These are phyloP conservation scores for Epirrhoe tristata DNA, from an alignment of 2,888 invertebrate species.

Conservation along the genomic window DNA sequence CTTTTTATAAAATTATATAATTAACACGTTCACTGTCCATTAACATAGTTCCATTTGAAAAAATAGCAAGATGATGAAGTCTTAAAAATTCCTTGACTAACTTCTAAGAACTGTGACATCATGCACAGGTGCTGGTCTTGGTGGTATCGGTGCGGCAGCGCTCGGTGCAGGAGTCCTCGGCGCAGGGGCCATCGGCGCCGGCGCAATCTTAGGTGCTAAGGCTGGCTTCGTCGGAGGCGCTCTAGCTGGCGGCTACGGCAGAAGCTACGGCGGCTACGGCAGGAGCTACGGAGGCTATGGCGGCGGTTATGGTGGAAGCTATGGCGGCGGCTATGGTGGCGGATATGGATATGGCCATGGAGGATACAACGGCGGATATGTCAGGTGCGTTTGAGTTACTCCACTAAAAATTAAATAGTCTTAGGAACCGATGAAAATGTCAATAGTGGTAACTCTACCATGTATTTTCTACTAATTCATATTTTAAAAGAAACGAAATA, in stretches of 20 bases:
- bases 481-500: too few relatives aligned
- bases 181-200: constrained; percentile 59
- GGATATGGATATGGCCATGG: too few relatives aligned
- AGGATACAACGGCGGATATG: constrained; percentile 16
- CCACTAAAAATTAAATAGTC: background rate
- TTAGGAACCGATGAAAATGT: background rate
- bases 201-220: constrained; percentile 63
- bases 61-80: too few relatives aligned
- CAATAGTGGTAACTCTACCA: background rate
- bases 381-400: constrained; percentile 42
- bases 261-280: constrained; percentile 53
- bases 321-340: constrained; percentile 44
- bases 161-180: constrained; percentile 44
- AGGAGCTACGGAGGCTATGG: constrained; percentile 45
- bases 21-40: background rate
- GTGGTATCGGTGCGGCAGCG: constrained; percentile 9
- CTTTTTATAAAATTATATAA: too few relatives aligned
- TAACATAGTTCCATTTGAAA: too few relatives aligned
- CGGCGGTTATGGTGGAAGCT: constrained; percentile 48
- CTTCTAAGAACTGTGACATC: background rate
- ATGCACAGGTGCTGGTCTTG: constrained; percentile 24
- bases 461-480: background rate
- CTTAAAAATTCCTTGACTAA: too few relatives aligned
- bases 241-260: constrained; percentile 56
- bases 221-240: constrained; percentile 74